Evolutionary conservation across 2,797 vertebrate species (phyloP).

Genomic region (Anas georgica): DNA sequence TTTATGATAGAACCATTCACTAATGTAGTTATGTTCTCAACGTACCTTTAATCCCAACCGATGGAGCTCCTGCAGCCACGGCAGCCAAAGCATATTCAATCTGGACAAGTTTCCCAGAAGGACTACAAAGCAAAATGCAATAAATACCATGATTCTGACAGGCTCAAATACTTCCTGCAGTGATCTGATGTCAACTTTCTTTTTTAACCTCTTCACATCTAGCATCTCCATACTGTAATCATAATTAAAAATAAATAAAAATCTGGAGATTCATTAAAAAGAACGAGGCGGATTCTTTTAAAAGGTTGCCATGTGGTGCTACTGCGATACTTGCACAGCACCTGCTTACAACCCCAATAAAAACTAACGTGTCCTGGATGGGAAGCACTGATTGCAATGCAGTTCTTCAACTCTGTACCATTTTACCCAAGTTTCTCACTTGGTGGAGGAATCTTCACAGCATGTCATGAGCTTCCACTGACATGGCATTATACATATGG

Average conservation of each 20-base stretch:
- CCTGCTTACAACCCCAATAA: background rate
- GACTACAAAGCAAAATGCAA: constrained; percentile 78
- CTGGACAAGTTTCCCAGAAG: constrained; percentile 98
- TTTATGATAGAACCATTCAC: background rate
- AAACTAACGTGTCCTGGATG: accelerated
- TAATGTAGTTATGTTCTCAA: background rate
- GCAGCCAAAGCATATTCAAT: constrained; percentile 98
- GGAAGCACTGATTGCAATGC: background rate
- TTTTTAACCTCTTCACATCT: background rate
- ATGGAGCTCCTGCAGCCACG: constrained; percentile 96
- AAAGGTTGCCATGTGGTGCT: background rate
- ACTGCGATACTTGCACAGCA: background rate
- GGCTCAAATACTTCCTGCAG: background rate
- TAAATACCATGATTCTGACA: background rate
- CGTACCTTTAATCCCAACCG: constrained; percentile 92
- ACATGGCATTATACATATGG: accelerated
- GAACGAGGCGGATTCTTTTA: background rate
- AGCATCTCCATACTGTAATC: background rate
- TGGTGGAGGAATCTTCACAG: background rate
- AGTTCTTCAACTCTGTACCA: background rate
- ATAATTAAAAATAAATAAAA: background rate
- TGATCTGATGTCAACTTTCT: background rate
- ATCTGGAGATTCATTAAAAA: background rate
- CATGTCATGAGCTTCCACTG: accelerated
- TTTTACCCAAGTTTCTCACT: background rate